A percentile compares a stretch with the other conserved stretches of the same genome.
Conservation (phyloP, 2,113 vertebrate genomes). For the Bostrychus sinensis region DNA sequence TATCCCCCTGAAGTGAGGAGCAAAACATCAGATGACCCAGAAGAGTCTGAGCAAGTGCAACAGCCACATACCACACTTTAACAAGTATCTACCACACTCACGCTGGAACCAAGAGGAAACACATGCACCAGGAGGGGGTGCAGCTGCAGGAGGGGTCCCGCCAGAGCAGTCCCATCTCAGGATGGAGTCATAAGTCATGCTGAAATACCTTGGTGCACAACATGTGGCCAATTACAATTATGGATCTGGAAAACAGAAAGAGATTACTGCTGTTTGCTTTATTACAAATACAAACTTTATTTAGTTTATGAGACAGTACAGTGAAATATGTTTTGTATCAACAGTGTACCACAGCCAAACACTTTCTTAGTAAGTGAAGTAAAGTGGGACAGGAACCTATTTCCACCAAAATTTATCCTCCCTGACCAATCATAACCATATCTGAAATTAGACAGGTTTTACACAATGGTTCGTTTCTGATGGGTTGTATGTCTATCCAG, state of each 20-base stretch:
- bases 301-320: background rate
- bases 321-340: background rate
- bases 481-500: too few relatives aligned
- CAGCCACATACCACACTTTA: constrained; percentile 82
- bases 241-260: constrained; percentile 62
- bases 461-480: too few relatives aligned
- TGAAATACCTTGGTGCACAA: constrained; percentile 66
- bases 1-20: constrained; percentile 23
- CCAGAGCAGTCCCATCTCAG: constrained; percentile 67
- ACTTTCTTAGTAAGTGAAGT: too few relatives aligned
- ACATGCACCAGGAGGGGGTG: constrained; percentile 80
- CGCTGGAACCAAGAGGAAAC: constrained; percentile 89
- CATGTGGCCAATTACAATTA: constrained; percentile 61
- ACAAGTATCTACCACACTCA: constrained; percentile 85
- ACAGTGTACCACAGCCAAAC: too few relatives aligned
- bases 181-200: constrained; percentile 80
- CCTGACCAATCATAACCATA: too few relatives aligned
- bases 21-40: constrained; percentile 73
- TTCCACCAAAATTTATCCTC: too few relatives aligned
- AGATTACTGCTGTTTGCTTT: constrained; percentile 27
- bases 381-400: too few relatives aligned
- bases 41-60: constrained; percentile 77
- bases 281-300: constrained; percentile 4
- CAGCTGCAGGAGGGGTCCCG: constrained; percentile 61
- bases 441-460: too few relatives aligned